These are phyloP conservation scores for Allygus modestus DNA, from an alignment of 2,888 invertebrate species.

Conservation along the genomic window DNA sequence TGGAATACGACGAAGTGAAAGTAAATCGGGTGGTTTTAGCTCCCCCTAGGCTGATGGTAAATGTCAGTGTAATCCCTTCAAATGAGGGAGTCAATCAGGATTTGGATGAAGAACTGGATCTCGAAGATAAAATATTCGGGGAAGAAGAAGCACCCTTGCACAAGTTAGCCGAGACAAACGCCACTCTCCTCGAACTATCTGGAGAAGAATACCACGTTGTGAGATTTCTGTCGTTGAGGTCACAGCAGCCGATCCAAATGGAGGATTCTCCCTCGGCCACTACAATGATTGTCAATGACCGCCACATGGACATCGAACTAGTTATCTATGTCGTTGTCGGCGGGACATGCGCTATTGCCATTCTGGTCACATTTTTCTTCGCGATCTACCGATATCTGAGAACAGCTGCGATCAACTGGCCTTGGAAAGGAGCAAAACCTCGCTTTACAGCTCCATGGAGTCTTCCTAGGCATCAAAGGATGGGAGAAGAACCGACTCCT, in stretches of 20 bases:
- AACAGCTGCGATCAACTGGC: constrained; percentile 68
- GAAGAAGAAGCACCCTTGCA: constrained; percentile 71
- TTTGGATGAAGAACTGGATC: constrained; percentile 68
- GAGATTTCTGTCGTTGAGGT: constrained; percentile 69
- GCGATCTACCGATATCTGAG: constrained; percentile 68
- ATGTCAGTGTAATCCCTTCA: constrained; percentile 72
- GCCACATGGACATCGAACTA: constrained; percentile 71
- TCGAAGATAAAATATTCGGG: constrained; percentile 68
- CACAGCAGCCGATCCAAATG: constrained; percentile 69
- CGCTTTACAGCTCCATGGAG: constrained; percentile 66
- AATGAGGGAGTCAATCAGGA: constrained; percentile 66
- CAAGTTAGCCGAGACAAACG: constrained; percentile 72
- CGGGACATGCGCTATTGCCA: constrained; percentile 68
- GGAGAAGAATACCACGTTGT: constrained; percentile 73
- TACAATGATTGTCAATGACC: constrained; percentile 67
- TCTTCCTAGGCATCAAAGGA: constrained; percentile 68
- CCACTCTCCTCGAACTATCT: constrained; percentile 72
- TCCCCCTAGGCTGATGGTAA: constrained; percentile 72
- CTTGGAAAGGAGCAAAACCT: constrained; percentile 69
- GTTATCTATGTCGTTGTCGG: constrained; percentile 71
- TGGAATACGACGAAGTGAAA: constrained; percentile 72
- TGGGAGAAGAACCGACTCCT: constrained; percentile 66
- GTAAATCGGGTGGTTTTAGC: constrained; percentile 72
- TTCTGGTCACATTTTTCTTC: constrained; percentile 68
- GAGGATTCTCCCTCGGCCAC: constrained; percentile 68